Base-by-base conservation (phyloP, 2,797 vertebrate species). In the Amniataba percoides region DNA sequence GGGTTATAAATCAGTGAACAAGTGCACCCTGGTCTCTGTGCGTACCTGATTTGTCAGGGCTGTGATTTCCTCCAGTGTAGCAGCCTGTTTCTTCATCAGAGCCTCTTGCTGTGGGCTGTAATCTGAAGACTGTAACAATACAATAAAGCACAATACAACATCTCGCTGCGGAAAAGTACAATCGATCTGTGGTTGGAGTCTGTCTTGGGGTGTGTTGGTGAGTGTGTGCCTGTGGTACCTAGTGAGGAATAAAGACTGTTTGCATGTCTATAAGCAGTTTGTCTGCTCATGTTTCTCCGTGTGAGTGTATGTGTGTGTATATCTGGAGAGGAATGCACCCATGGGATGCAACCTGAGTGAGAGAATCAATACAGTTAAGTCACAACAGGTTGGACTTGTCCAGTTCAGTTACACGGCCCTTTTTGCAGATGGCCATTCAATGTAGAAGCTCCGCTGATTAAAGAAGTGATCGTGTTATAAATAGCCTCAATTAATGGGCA, bases 51-150 rank as follows among this genome's bases (percentile, higher is more conserved):
- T 94, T 81, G 95, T 96, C 63, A 94, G 89, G 55, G 90, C 91
- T 90, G 93, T 96, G 92, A 99, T 96, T 77, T 95, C 92, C 31
- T 96, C 95, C 84, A 98, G 92, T 25, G 95, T 97, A 9, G 93
- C 95, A 0, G 92, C 92, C 85, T 99, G 97, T 84, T 96, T 99
- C 93, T 95, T 96, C 88, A 96, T 95, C 86, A 99, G 95, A 72
- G 91, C 95, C 82, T 95, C 93, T 89, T 97, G 97, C 18, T 94
- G 95, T n/a, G 86, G 89, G 64, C 78, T 92, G 89, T 82, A 93
- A 66, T 97, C 96, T 53, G 91, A 92, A 82, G 95, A 76, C 98
- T 98, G 92, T 9, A 84, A 82, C 60, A 77, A 75, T 5, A 88
- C 70, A 51, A 43, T 14, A 87, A 72, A 85, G 57, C 9, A 60